Percentiles rank a stretch among this genome's conserved stretches.
Conservation (phyloP, 2,797 vertebrate species). For the Melanotaenia nigrans region DNA sequence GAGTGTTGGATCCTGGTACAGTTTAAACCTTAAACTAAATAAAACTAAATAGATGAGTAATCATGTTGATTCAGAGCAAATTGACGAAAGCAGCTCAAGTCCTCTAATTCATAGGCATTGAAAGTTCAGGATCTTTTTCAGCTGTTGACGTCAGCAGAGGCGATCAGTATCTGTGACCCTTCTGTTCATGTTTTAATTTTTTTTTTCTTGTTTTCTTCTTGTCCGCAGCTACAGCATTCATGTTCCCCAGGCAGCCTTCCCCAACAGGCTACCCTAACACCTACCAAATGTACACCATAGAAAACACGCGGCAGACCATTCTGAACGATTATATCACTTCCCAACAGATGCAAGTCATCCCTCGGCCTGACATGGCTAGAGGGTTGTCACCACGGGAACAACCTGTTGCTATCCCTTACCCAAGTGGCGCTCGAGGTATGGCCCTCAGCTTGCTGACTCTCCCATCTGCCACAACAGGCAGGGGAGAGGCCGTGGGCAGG, state of each 20-base stretch:
- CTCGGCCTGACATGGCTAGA: conserved; percentile 89
- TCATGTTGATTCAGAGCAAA: conserved; percentile 26
- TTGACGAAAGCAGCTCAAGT: conserved; percentile 34
- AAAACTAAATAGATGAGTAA: conserved; percentile 4
- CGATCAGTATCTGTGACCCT: conserved; percentile 51
- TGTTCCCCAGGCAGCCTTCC: conserved; percentile 95
- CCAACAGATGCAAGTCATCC: conserved; percentile 98
- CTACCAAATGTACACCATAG: conserved; percentile 98
- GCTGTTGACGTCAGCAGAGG: conserved; percentile 57
- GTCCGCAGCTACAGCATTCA: conserved; percentile 84
- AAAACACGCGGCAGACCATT: conserved; percentile 98
- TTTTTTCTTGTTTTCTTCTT: conserved; percentile 6
- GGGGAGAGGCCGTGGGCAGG: conserved; percentile 32
- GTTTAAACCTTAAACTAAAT: conserved; percentile 4
- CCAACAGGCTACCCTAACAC: conserved; percentile 96
- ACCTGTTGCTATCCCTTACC: conserved; percentile 88
- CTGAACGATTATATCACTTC: conserved; percentile 99
- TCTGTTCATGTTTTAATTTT: conserved; percentile 56
- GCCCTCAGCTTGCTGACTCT: conserved; percentile 44
- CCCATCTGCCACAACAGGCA: conserved; percentile 37
- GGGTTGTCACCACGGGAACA: conserved; percentile 94
- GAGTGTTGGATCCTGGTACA: conserved; percentile 93
- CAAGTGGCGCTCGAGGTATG: conserved; percentile 89
- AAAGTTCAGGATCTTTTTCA: conserved; percentile 45
- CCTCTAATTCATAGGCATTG: conserved; percentile 60